phyloP scores from a whole-genome alignment of 2,113 vertebrate genomes.

The Oreochromis tanganicae region DNA sequence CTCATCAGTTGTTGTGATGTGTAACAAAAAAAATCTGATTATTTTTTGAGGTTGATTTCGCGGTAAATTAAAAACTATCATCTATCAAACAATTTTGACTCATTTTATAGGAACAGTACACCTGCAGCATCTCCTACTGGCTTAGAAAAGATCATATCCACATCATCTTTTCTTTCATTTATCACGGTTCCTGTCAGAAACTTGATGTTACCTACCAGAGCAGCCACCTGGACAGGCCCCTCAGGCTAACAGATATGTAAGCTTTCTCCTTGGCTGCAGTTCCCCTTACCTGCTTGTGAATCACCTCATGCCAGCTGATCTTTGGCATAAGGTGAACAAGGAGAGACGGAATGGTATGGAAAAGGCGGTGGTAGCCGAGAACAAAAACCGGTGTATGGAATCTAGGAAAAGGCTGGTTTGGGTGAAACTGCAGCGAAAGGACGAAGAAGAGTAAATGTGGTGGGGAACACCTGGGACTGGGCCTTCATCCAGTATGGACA shows the following conservation, averaged over 20 bases:
- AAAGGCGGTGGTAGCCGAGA: background rate
- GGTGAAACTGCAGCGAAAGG: background rate
- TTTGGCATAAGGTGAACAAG: slow-evolving; percentile 33
- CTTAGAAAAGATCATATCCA: slow-evolving; percentile 14
- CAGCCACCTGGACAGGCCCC: slow-evolving; percentile 51
- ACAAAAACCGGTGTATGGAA: background rate
- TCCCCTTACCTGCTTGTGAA: slow-evolving; percentile 41
- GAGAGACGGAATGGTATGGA: background rate
- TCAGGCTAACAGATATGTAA: slow-evolving; percentile 59
- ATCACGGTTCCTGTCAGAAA: slow-evolving; percentile 38
- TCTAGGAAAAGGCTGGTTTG: background rate
- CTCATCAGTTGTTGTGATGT: background rate
- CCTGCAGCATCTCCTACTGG: background rate
- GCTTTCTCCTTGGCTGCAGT: slow-evolving; percentile 53
- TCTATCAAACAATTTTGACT: background rate
- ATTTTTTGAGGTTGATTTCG: background rate
- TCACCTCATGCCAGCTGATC: slow-evolving; percentile 40
- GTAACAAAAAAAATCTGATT: background rate
- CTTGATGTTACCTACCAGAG: slow-evolving; percentile 46
- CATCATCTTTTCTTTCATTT: slow-evolving; percentile 14
- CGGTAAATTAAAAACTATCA: background rate
- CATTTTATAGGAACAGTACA: background rate
- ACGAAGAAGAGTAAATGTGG: background rate
- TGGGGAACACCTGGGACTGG: slow-evolving; percentile 34
- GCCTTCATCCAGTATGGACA: slow-evolving; percentile 59